Evolutionary conservation across 1,140 invertebrate species (phyloP).

Genomic region (Macrosteles quadrilineatus): DNA sequence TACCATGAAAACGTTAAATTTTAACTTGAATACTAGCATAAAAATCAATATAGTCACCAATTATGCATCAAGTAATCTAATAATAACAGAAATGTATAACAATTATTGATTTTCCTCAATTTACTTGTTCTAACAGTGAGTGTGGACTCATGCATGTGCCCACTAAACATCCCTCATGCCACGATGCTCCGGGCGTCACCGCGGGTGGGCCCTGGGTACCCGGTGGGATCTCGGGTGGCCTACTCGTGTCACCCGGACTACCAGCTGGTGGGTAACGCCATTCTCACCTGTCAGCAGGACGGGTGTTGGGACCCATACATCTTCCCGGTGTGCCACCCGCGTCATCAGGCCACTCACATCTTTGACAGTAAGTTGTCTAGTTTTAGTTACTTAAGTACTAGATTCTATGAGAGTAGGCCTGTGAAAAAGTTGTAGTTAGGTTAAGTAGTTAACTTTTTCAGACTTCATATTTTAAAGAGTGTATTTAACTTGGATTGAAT

Average conservation of each 20-base stretch:
- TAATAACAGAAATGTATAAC: no score
- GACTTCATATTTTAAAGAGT: no score
- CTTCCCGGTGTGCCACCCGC: conserved; percentile 41
- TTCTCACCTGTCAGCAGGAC: conserved; percentile 49
- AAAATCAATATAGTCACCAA: no score
- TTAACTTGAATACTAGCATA: no score
- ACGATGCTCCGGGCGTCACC: conserved; percentile 31
- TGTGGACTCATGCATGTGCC: conserved; percentile 40
- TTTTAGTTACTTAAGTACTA: background rate
- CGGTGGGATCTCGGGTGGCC: conserved; percentile 48
- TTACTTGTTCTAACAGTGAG: conserved; percentile 32
- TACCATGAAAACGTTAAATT: no score
- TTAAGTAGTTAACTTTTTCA: no score
- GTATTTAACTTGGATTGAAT: no score
- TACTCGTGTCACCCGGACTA: conserved; percentile 52
- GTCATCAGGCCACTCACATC: conserved; percentile 12
- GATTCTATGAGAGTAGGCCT: conserved; percentile 3
- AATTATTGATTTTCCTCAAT: no score
- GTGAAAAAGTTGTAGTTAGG: no score
- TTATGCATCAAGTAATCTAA: no score
- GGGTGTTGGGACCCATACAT: conserved; percentile 53
- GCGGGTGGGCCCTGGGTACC: background rate
- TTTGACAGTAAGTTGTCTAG: conserved; percentile 34
- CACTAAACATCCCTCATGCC: conserved; percentile 40
- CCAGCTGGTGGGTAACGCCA: conserved; percentile 48